Base-by-base conservation (phyloP, 2,113 vertebrate genomes). In the Trogon surrucura region DNA sequence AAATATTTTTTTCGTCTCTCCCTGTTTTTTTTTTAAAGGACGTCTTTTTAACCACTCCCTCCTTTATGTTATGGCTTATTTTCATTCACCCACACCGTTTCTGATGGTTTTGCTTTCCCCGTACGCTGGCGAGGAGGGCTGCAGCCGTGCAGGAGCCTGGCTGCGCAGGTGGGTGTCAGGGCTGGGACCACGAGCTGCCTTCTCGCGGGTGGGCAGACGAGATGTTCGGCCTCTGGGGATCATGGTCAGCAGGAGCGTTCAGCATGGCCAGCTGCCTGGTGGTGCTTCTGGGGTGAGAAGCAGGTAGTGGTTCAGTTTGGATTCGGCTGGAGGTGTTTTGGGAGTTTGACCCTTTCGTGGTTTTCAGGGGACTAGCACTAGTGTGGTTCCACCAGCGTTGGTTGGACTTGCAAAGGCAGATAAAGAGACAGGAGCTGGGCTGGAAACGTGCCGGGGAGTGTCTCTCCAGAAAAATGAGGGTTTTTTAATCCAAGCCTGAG, bases 161-260 rank as follows among this genome's bases (percentile, higher is more conserved):
- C 20, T 21, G 32, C 48, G 11, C 1, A 57, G 25, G 64, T 65
- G 78, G 66, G 73, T 3, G n/a, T 70, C 23, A 21, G 45, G 0
- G 4, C 81, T 34, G n/a, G 71, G 26, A 10, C 34, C 12, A 32
- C 72, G 5, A 0, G 1, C 30, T 8, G 50, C 62, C 30, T 60
- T 57, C 61, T 71, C 4, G 2, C 4, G 1, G 5, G 47, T 1
- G 7, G 57, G n/a, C n/a, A 34, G 65, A 38, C 3, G 22, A 57
- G 54, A 44, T 6, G 1, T 50, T 26, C 0, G n/a, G 44, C 21
- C 29, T 11, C 53, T 57, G 62, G 22, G 77, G 9, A 5, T 11
- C 41, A 41, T 41, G 41, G 41, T 41, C 41, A 41, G 41, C 41
- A 41, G 41, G 41, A 41, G 41, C 41, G 41, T 65, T n/a, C 34